These are phyloP conservation scores for Eulacestoma nigropectus DNA, from an alignment of 2,113 vertebrate species.

Conservation along the genomic window DNA sequence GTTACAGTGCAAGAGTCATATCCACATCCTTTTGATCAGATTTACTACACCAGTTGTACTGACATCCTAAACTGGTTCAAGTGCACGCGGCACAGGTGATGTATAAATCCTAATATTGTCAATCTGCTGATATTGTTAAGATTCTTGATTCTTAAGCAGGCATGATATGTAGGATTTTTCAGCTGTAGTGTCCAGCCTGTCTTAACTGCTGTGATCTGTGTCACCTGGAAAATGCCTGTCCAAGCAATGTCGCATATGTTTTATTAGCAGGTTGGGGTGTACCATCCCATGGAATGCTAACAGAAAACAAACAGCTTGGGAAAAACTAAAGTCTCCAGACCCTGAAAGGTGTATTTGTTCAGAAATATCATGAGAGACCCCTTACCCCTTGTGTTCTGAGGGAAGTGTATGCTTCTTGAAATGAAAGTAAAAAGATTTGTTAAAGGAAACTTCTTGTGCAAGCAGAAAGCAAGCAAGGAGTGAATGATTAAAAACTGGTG, in stretches of 20 bases:
- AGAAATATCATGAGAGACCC: neutral
- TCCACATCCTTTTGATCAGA: slow-evolving; percentile 91
- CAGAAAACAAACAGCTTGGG: neutral
- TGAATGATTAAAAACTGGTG: neutral
- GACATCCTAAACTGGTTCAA: slow-evolving; percentile 99
- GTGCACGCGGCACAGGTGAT: slow-evolving; percentile 93
- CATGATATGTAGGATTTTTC: neutral
- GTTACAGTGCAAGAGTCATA: slow-evolving; percentile 96
- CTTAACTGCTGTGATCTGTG: neutral
- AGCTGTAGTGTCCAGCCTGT: neutral
- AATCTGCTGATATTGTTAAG: neutral
- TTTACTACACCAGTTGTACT: slow-evolving; percentile 96
- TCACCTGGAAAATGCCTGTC: neutral
- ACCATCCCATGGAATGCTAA: neutral
- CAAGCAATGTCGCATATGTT: neutral
- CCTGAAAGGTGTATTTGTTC: neutral
- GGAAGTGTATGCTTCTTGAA: neutral
- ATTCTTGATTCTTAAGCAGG: neutral
- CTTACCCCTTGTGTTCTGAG: neutral
- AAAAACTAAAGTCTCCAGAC: neutral
- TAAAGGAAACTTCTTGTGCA: neutral
- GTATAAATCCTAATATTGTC: neutral
- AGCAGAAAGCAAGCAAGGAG: neutral
- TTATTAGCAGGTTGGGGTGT: neutral
- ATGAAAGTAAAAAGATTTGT: neutral